Conservation (phyloP, 2,797 vertebrate genomes). For the Rhynchonycteris naso region DNA sequence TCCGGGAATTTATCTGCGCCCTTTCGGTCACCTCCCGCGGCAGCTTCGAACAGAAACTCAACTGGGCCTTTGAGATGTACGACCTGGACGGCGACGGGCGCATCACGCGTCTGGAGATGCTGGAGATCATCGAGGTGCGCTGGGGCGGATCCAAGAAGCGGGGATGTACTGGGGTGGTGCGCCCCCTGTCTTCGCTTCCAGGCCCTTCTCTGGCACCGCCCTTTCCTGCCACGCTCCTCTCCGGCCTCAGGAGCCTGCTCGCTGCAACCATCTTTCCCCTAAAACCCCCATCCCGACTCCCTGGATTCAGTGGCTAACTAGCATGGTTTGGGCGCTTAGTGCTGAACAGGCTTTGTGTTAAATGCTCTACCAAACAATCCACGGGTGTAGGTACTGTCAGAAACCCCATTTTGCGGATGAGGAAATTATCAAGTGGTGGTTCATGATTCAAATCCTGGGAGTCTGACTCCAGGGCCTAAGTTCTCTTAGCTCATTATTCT, state of each 20-base stretch:
- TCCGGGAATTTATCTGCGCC: constrained; percentile 94
- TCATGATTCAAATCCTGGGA: neutral
- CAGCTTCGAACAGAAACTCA: constrained; percentile 94
- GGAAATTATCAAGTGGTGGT: neutral
- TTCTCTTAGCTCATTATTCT: neutral
- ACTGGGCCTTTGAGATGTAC: constrained; percentile 96
- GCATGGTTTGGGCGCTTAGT: neutral
- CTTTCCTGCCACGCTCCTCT: neutral
- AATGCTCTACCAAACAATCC: neutral
- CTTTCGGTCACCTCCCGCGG: constrained; percentile 93
- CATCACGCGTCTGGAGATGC: constrained; percentile 93
- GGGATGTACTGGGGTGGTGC: neutral
- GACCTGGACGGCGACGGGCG: constrained; percentile 93
- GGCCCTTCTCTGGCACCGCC: neutral
- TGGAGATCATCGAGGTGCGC: constrained; percentile 94
- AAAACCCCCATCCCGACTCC: neutral
- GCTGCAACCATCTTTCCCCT: neutral
- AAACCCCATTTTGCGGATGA: neutral
- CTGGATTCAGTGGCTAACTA: neutral
- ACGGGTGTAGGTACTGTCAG: neutral
- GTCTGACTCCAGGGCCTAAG: neutral
- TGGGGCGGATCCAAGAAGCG: neutral
- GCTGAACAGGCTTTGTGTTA: neutral
- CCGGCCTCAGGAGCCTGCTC: too few relatives aligned
- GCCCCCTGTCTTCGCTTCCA: neutral